Evolutionary conservation across 2,888 invertebrate genomes (phyloP), one percentile per base, ranked within the genome.

Genomic region (Laspeyria flexula): DNA sequence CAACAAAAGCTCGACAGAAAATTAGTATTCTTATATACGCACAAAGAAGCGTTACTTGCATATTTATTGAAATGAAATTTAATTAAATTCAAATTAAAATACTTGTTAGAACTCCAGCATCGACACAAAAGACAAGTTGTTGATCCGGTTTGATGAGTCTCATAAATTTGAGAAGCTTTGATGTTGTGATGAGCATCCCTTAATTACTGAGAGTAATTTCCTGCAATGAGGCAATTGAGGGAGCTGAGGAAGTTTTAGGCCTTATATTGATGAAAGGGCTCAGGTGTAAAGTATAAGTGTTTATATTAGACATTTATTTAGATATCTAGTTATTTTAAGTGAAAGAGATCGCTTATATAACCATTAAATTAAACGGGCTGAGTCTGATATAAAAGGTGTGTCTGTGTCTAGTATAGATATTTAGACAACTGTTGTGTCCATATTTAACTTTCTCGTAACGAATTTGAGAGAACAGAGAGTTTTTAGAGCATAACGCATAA

Each of bases 121-220:
- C 68, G 40, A 60, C 54, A 65, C 67, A 62, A 73, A 74, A 74
- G 67, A 71, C 68, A 64, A 74, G 65, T 72, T 60, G 57, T 65
- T 65, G 66, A 73, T 65, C 66, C 63, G 47, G 56, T 65, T 71
- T 59, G 54, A 54, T 40, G 70, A 74, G 72, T 77, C 73, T 77
- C 67, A 73, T 78, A 71, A 78, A 76, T 79, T 75, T 57, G 57
- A 68, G 34, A 35, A 59, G 66, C 74, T 82, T 81, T 78, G 80
- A 79, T 73, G 75, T 77, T 56, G 40, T 48, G 49, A 41, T 41
- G 52, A 76, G 75, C 75, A 7, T 70, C 56, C 61, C 71, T 68
- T 77, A 75, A 75, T 80, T 79, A 77, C 69, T 37, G 12, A 27
- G 48, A 51, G 52, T 49, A 52, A 62, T 59, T 58, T 55, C 48